phyloP scores from a whole-genome alignment of 2,797 vertebrate genomes.

The Chaunax sp. region DNA sequence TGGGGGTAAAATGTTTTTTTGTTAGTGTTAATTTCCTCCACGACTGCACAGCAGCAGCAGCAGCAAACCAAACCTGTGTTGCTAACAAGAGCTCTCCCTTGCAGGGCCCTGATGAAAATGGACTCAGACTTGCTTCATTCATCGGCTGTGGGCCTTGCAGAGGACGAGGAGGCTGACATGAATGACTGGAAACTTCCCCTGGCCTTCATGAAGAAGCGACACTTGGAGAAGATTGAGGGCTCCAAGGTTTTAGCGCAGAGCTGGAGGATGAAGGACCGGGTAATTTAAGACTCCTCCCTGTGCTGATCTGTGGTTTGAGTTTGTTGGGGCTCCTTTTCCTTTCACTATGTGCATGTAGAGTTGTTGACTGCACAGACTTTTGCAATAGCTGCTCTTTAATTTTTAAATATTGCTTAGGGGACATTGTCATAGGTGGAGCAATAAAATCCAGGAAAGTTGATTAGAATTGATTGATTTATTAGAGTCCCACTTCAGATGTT shows the following conservation, averaged over 20 bases:
- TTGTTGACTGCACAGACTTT: neutral
- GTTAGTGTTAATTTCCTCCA: neutral
- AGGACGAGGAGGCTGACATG: conserved; percentile 93
- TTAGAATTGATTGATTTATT: neutral
- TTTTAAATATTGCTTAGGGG: neutral
- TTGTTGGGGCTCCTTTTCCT: neutral
- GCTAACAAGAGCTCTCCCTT: conserved; percentile 15
- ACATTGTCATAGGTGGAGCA: neutral
- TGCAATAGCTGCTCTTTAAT: neutral
- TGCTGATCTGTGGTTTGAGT: conserved; percentile 7
- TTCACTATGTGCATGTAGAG: neutral
- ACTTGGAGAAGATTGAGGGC: conserved; percentile 98
- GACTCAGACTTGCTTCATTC: conserved; percentile 87
- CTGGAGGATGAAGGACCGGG: conserved; percentile 99
- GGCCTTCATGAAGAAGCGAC: conserved; percentile 98
- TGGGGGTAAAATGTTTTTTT: neutral
- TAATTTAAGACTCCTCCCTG: conserved; percentile 66
- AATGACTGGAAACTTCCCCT: conserved; percentile 96
- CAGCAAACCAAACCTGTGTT: neutral
- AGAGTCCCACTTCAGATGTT: neutral
- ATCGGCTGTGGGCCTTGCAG: conserved; percentile 89
- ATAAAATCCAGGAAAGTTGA: neutral
- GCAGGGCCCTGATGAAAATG: conserved; percentile 85
- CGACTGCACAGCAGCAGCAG: neutral
- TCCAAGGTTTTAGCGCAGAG: conserved; percentile 97